Base-by-base conservation (phyloP, 2,888 invertebrate genomes). In the Plagiodera versicolora region DNA sequence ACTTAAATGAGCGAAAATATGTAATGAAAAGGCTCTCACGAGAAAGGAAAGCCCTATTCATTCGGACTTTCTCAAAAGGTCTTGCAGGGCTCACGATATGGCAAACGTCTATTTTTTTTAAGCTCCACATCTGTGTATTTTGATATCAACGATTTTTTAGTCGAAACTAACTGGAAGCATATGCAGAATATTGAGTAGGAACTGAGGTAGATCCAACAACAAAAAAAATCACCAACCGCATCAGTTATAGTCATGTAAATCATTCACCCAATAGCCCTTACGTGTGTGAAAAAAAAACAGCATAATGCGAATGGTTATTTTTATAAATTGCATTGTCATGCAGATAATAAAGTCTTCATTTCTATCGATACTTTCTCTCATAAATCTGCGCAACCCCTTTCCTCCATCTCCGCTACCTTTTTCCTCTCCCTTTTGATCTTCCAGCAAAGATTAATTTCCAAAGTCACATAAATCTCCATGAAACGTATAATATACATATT, bases 401-500 rank as follows among this genome's bases (percentile, higher is more conserved):
- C 20, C 44, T 10, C 10, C 9, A 28, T 52, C 52, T 32, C 20
- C 59, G 53, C 28, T 62, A 62, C 62, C 62, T 60, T 65, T 65
- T 58, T 51, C 39, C 58, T n/a, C n/a, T 65, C 65, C 62, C 62
- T 62, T 63, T 51, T 56, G 56, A 58, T 65, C 65, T 48, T 61
- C 53, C 67, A 58, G 64, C 64, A 64, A 71, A 70, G 70, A 71
- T 71, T 71, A 71, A 71, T 71, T 71, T 68, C 67, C 58, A 60
- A 57, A 71, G 70, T 72, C 74, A 68, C 69, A 76, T 77, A 76
- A 75, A 77, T 77, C 76, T 75, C 69, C 63, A 59, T 65, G 39
- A 70, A 73, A 68, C 64, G 71, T 69, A 72, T 72, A 73, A 73
- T 72, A 74, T 67, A 74, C 74, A 74, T 75, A 77, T 75, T 77